phyloP scores from a whole-genome alignment of 2,888 invertebrate genomes.

The Melanostoma mellinum region DNA sequence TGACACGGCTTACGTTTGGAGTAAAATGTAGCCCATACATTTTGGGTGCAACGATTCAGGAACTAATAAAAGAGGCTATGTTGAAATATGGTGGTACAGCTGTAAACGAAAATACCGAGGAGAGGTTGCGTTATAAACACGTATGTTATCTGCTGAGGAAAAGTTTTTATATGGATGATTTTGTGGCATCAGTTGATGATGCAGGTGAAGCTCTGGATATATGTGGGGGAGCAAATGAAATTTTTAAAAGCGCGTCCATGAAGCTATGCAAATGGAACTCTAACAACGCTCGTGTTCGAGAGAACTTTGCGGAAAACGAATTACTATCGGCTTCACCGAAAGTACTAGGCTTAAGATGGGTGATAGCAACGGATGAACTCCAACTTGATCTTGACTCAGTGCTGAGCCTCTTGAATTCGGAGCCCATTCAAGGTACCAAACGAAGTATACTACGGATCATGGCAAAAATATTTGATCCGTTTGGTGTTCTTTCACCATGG shows the following conservation, averaged over 20 bases:
- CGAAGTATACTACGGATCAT: constrained; percentile 20
- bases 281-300: constrained; percentile 1
- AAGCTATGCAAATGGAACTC: constrained; percentile 39
- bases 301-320: background rate
- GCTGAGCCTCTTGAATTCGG: constrained; percentile 2
- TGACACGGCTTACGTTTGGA: constrained; percentile 44
- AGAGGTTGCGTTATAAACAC: background rate
- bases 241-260: constrained; percentile 35
- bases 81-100: no score
- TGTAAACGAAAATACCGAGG: background rate
- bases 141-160: background rate
- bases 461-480: constrained; percentile 26
- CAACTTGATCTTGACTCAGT: constrained; percentile 30
- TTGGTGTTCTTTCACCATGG: constrained; percentile 2
- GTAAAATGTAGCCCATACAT: constrained; percentile 34
- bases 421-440: constrained; percentile 6
- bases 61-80: constrained; percentile 33
- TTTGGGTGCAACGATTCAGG: constrained; percentile 24
- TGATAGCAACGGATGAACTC: constrained; percentile 32
- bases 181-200: background rate
- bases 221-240: constrained; percentile 2
- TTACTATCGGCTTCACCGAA: constrained; percentile 9
- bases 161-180: constrained; percentile 25
- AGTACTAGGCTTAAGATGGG: constrained; percentile 33
- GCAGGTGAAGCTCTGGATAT: background rate